Base-by-base conservation (phyloP, 2,113 vertebrate species). In the Choloepus hoffmanni region DNA sequence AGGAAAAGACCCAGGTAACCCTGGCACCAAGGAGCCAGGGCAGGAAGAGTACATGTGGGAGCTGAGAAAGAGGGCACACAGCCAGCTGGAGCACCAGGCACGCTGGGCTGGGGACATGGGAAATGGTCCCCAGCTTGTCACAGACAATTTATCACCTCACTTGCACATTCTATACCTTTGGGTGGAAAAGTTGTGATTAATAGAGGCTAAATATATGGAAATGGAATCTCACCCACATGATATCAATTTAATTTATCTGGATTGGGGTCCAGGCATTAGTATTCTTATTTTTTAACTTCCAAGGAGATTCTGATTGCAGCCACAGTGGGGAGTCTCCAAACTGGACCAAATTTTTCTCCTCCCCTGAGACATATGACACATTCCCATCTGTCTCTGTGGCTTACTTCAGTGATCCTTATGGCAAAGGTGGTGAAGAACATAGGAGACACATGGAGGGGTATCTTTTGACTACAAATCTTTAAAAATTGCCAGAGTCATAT, bases 101-200 rank as follows among this genome's bases (percentile, higher is more conserved):
- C 13, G 28, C 18, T 30, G 0, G 2, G 30, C 48, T 14, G 24
- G 45, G 28, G 55, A 45, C 1, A 0, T 19, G n/a, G 58, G 62
- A 62, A 45, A 14, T 7, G 5, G 58, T 33, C 40, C 36, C 58
- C 48, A 12, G 30, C 55, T 72, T 78, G n/a, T 73, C 4, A 0
- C 7, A 60, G 40, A 28, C 30, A 13, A 23, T 33, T 9, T 11
- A 3, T 70, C 18, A 67, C 2, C 5, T 26, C 33, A 14, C 33
- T 1, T 26, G 12, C 1, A 60, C 24, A 53, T 5, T 43, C 11
- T 28, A 8, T 11, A 14, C 8, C 2, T 74, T 40, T 67, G 48
- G 19, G 53, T 4, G n/a, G 74, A 74, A 58, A 43, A 50, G 8
- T 3, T 60, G 36, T 26, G 14, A 48, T 60, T 43, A 50, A 60